Evolutionary conservation across 2,797 vertebrate genomes (phyloP).

Genomic region (Periophthalmus magnuspinnatus): DNA sequence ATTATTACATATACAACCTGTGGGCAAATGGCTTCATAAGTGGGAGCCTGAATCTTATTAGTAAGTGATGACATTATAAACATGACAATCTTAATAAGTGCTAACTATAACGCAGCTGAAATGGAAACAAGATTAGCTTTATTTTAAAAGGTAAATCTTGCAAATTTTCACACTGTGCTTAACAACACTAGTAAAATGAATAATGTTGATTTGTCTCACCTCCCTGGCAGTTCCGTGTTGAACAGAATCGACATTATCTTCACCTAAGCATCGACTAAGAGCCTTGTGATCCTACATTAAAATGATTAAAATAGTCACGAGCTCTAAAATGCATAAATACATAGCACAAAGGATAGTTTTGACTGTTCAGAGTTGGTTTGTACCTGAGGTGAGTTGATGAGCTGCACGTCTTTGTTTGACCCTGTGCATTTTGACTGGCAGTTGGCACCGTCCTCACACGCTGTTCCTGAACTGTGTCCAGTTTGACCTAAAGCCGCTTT

Average conservation of each 20-base stretch:
- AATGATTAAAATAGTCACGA: background rate
- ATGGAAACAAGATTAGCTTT: constrained; percentile 4
- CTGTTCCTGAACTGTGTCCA: constrained; percentile 71
- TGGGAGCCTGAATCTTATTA: constrained; percentile 39
- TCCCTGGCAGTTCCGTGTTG: constrained; percentile 57
- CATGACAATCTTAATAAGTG: constrained; percentile 11
- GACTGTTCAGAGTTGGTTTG: background rate
- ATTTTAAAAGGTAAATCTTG: background rate
- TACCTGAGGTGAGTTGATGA: constrained; percentile 61
- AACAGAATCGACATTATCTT: constrained; percentile 45
- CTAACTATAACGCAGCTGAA: constrained; percentile 10
- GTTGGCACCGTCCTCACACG: constrained; percentile 48
- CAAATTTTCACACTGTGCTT: background rate
- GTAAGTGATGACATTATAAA: constrained; percentile 25
- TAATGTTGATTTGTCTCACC: constrained; percentile 36
- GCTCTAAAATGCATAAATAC: background rate
- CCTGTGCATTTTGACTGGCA: constrained; percentile 25
- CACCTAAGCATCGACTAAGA: constrained; percentile 51
- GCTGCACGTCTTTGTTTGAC: constrained; percentile 42
- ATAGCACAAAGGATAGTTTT: too few species aligned
- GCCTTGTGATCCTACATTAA: constrained; percentile 49
- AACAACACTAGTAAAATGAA: background rate
- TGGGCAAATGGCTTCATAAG: constrained; percentile 45
- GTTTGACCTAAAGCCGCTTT: constrained; percentile 80
- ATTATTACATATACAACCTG: constrained; percentile 46